A percentile compares a stretch with the other conserved stretches of the same genome.
Conservation (phyloP, 2,113 vertebrate genomes). For the Hucho hucho region DNA sequence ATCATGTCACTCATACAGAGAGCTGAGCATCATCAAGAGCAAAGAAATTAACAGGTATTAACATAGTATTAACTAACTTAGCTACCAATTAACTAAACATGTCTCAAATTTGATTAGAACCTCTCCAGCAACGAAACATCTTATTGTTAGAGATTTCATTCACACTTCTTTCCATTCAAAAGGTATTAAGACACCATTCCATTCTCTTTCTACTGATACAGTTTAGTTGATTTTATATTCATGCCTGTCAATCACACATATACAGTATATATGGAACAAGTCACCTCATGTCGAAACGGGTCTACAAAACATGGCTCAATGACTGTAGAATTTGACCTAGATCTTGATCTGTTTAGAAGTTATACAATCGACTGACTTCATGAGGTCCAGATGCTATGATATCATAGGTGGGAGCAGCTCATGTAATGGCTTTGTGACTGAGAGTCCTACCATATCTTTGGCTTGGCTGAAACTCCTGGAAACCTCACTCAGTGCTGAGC, state of each 20-base stretch:
- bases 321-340: constrained; percentile 22
- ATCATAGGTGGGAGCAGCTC: constrained; percentile 12
- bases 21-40: neutral
- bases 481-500: neutral
- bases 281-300: neutral
- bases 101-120: neutral
- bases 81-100: neutral
- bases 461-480: constrained; percentile 9
- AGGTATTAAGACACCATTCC: neutral
- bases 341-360: constrained; percentile 15
- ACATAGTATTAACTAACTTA: neutral
- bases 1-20: neutral
- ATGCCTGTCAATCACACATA: neutral
- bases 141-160: neutral
- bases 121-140: neutral
- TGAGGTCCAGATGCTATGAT: constrained; percentile 30
- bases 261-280: neutral
- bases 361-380: constrained; percentile 21
- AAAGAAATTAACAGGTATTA: neutral
- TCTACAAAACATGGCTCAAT: neutral
- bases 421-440: constrained; percentile 9
- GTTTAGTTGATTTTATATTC: neutral
- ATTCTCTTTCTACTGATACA: neutral
- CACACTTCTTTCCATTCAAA: neutral
- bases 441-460: constrained; percentile 31